Conservation (phyloP, 2,888 invertebrate species). For the Coenonympha arcania region DNA sequence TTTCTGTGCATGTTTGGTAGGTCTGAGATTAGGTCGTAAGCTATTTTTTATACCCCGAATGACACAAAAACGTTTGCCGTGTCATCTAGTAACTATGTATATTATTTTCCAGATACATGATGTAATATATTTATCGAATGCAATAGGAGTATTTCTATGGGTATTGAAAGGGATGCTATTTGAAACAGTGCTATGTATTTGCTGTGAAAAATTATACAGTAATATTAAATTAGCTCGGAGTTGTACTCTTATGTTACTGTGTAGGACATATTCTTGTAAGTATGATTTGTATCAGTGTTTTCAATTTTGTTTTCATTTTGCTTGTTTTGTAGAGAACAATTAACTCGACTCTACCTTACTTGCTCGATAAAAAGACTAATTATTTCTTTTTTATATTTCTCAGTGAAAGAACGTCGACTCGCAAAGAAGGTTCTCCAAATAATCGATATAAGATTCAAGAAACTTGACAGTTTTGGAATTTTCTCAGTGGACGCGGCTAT, state of each 20-base stretch:
- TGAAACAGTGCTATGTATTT: neutral
- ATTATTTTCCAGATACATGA: neutral
- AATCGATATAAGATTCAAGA: slow-evolving; percentile 11
- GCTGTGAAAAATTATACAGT: neutral
- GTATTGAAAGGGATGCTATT: slow-evolving; percentile 1
- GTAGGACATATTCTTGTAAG: slow-evolving; percentile 5
- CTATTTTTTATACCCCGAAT: too few species aligned
- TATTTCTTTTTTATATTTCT: neutral
- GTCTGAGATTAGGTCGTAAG: too few species aligned
- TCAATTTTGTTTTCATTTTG: too few species aligned
- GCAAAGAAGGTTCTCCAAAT: slow-evolving; percentile 24
- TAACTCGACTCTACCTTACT: too few species aligned
- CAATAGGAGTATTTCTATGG: slow-evolving; percentile 7
- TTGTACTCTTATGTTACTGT: neutral
- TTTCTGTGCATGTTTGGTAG: too few species aligned
- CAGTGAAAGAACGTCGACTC: slow-evolving; percentile 23
- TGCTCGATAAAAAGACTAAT: too few species aligned
- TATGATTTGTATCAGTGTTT: neutral
- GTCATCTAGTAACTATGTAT: too few species aligned
- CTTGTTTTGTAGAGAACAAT: too few species aligned
- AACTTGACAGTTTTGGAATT: slow-evolving; percentile 24
- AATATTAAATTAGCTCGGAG: neutral
- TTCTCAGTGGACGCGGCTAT: slow-evolving; percentile 27
- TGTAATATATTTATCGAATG: neutral
- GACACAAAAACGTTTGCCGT: too few species aligned